Evolutionary conservation across 1,140 invertebrate species (phyloP), one percentile per base, ranked within the genome.

Genomic region (Andrena cerasifolii): DNA sequence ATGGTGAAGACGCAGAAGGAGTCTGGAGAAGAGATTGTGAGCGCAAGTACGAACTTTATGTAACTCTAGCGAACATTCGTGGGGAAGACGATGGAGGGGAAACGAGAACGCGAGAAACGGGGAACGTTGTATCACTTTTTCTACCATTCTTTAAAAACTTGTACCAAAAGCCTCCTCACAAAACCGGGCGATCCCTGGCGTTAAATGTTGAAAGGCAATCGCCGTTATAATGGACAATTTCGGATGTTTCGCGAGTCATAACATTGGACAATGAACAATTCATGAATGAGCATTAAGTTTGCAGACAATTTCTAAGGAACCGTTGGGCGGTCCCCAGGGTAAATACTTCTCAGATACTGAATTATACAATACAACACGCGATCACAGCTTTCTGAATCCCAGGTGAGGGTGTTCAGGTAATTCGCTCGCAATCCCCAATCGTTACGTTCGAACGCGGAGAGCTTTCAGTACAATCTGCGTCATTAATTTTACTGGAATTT

Each of bases 11-110:
- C 0, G 10, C n/a, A 33, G 16, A 61, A n/a, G 6, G 1, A 12
- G 6, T 65, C 6, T 36, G 21, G 28, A 72, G 24, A 59, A 47
- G 3, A 10, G 6, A 51, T 26, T 28, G 10, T 8, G 40, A 67
- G 0, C 12, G 2, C 14, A 5, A 10, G 3, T 24, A 18, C 10
- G 21, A 53, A n/a, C 4, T 49, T 49, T 49, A 5, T n/a, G 45
- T 16, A 47, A 47, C 14, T 47, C 4, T 31, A 21, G 43, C 47
- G 49, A 14, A 31, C 21, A n/a, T 21, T 53, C 33, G 14, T 24
- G 6, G 24, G 72, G 62, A 75, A 75, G 71, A 75, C 61, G 3
- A 43, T n/a, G 0, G 2, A 56, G n/a, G 18, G 59, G 72, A 75
- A 75, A n/a, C n/a, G 24, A 66, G 33, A 53, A 0, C 18, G 18